Conservation (phyloP, 2,888 invertebrate genomes). For the Ophraella communa region DNA sequence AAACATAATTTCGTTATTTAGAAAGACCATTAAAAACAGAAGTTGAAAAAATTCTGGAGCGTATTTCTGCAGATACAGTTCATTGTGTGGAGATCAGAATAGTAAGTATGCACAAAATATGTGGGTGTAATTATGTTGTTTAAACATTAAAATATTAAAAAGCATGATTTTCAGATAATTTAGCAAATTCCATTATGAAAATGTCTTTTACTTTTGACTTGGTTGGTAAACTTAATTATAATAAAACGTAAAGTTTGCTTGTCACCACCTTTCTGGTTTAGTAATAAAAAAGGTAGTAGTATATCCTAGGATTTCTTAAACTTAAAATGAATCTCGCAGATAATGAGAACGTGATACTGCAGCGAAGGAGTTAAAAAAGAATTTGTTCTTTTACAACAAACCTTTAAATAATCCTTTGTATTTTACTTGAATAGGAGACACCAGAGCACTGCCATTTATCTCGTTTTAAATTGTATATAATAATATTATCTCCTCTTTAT, state of each 20-base stretch:
- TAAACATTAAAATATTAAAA: too few relatives aligned
- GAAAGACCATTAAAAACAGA: too few relatives aligned
- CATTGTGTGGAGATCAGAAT: too few relatives aligned
- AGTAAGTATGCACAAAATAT: too few relatives aligned
- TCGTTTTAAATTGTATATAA: neutral
- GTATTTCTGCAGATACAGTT: too few relatives aligned
- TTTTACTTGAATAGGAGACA: neutral
- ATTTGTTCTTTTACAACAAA: neutral
- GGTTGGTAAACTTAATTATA: neutral
- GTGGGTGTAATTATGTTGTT: too few relatives aligned
- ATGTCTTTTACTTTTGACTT: neutral
- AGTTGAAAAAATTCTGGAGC: too few relatives aligned
- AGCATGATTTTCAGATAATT: too few relatives aligned
- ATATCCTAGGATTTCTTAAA: neutral
- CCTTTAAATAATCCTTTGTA: neutral
- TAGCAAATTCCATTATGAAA: neutral
- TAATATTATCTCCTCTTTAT: neutral
- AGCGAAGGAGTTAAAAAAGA: neutral
- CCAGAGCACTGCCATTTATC: neutral
- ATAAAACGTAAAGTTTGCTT: neutral
- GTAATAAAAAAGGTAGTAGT: neutral
- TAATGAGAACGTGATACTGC: neutral
- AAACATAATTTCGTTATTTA: too few relatives aligned
- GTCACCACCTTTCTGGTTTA: neutral
- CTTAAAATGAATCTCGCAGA: neutral